Conservation (phyloP, 2,888 invertebrate species). For the Notodonta ziczac region DNA sequence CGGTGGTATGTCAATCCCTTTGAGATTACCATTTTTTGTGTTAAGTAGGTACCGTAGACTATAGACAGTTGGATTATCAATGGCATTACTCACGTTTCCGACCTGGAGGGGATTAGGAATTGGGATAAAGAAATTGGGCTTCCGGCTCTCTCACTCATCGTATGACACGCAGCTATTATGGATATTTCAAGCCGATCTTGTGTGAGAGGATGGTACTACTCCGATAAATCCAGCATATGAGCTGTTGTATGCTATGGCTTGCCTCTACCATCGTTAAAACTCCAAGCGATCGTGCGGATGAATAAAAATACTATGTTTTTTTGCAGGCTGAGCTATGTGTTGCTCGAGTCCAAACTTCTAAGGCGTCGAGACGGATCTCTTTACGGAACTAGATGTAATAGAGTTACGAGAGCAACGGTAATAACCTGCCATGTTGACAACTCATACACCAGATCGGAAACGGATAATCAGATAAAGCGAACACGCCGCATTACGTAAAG, state of each 20-base stretch:
- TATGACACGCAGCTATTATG: too few relatives aligned
- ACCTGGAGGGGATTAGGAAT: too few relatives aligned
- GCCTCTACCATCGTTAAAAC: too few relatives aligned
- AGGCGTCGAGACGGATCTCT: slow-evolving; percentile 40
- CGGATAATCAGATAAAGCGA: slow-evolving; percentile 30
- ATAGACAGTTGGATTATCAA: too few relatives aligned
- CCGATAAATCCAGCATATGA: too few relatives aligned
- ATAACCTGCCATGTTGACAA: slow-evolving; percentile 37
- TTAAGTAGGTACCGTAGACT: too few relatives aligned
- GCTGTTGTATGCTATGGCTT: too few relatives aligned
- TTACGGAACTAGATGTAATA: slow-evolving; percentile 47
- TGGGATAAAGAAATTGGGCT: too few relatives aligned
- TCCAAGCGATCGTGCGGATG: slow-evolving; percentile 37
- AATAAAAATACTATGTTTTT: slow-evolving; percentile 36
- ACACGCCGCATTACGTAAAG: slow-evolving; percentile 29
- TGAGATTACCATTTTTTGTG: slow-evolving; percentile 20
- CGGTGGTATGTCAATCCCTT: slow-evolving; percentile 46
- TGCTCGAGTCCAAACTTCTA: slow-evolving; percentile 12
- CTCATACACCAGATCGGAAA: slow-evolving; percentile 32
- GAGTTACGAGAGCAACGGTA: slow-evolving; percentile 37
- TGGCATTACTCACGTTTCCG: too few relatives aligned
- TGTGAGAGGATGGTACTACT: too few relatives aligned
- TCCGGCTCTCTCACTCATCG: too few relatives aligned
- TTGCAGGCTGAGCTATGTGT: slow-evolving; percentile 33
- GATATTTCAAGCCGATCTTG: too few relatives aligned